Conservation (phyloP, 2,888 invertebrate species). For the Andrena haemorrhoa region DNA sequence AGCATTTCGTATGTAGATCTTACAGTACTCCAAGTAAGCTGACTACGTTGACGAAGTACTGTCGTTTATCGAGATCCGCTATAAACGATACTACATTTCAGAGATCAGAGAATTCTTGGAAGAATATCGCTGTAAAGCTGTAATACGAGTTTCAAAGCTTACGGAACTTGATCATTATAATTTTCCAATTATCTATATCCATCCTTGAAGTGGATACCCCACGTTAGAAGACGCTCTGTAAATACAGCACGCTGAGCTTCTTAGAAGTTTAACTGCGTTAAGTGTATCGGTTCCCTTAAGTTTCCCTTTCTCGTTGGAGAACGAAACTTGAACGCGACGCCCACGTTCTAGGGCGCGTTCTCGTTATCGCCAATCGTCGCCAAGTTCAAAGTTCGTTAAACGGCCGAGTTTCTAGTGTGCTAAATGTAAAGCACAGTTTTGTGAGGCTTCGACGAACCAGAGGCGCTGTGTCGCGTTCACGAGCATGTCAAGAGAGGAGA, state of each 20-base stretch:
- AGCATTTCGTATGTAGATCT: too few species aligned
- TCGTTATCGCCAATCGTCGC: not conserved
- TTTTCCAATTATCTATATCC: not conserved
- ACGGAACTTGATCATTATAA: not conserved
- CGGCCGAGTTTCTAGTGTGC: not conserved
- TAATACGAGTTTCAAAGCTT: too few species aligned
- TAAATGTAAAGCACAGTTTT: not conserved
- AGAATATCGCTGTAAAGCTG: too few species aligned
- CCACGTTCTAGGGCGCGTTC: too few species aligned
- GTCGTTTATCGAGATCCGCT: not conserved
- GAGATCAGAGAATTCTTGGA: not conserved
- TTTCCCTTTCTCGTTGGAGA: too few species aligned
- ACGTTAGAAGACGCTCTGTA: not conserved
- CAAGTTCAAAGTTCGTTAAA: not conserved
- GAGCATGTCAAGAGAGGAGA: slow-evolving; percentile 15
- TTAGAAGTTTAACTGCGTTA: too few species aligned
- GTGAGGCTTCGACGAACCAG: not conserved
- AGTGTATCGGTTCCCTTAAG: too few species aligned
- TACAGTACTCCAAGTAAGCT: too few species aligned
- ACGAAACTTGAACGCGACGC: too few species aligned
- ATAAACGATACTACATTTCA: not conserved
- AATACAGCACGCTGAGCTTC: not conserved
- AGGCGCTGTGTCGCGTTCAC: slow-evolving; percentile 58
- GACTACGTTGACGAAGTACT: too few species aligned
- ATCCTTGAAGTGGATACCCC: not conserved